Evolutionary conservation across 2,113 vertebrate genomes (phyloP).

Genomic region (Protobothrops flavoviridis): DNA sequence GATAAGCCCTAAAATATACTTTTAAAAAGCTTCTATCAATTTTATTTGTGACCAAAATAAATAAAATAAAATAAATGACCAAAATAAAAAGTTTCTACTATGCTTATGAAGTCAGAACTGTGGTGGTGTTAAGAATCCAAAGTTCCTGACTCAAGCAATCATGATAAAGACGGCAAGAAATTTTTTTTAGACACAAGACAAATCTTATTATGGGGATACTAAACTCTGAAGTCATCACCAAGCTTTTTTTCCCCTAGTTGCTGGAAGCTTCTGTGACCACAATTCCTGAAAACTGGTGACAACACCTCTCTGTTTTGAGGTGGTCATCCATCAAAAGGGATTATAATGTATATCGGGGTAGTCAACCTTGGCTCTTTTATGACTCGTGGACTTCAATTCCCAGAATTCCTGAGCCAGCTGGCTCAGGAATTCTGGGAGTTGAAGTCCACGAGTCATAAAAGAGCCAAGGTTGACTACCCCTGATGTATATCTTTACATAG

Average conservation of each 20-base stretch:
- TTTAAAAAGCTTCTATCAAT: background rate
- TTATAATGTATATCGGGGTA: background rate
- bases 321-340: background rate
- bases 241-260: background rate
- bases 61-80: too few relatives aligned
- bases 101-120: background rate
- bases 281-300: background rate
- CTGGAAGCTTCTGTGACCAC: background rate
- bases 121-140: background rate
- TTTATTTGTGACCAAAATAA: background rate
- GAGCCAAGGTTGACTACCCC: too few relatives aligned
- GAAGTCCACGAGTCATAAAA: too few relatives aligned
- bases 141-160: background rate
- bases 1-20: background rate
- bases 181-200: background rate
- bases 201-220: background rate
- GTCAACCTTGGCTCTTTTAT: too few relatives aligned
- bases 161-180: background rate
- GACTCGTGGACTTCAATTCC: too few relatives aligned
- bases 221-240: background rate
- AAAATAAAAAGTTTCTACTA: background rate
- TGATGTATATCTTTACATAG: background rate
- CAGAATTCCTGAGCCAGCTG: too few relatives aligned
- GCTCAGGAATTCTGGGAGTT: too few relatives aligned
- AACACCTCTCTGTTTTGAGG: background rate